Evolutionary conservation across 1,140 invertebrate species (phyloP), one percentile per base, ranked within the genome.

Genomic region (Alviniconcha marisindica): DNA sequence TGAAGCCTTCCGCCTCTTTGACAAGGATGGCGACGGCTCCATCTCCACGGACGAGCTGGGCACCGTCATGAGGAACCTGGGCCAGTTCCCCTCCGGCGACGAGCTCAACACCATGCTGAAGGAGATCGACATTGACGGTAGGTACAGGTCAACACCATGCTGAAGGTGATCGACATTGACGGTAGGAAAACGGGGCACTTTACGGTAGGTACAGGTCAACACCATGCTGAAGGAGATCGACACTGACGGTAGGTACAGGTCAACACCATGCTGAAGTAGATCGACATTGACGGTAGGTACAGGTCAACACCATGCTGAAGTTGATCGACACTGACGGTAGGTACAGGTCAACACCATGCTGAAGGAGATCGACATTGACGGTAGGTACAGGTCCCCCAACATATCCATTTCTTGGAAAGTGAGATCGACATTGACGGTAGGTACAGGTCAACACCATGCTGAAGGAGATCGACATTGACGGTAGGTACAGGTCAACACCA

Each of bases 341-440:
- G n/a, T n/a, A n/a, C n/a, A 92, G 74, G 79, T 92, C 2, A 84
- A 88, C 28, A 83, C 96, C 86, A 97, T 98, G 96, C 93, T 97
- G 31, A 95, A 96, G 88, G 97, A 97, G 92, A 96, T 97, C 24
- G 97, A 97, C 91, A 96, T 96, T 69, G 96, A 97, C 91, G 97
- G 97, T 97, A 91, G 93, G 94, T 77, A 18, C n/a, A 92, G 76
- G 80, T 92, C n/a, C n/a, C n/a, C n/a, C 7, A 85, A 88, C 31
- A 84, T n/a, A n/a, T n/a, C n/a, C n/a, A n/a, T n/a, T n/a, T 96
- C 86, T 97, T 98, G 97, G 93, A 97, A n/a, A 95, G 96, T 88
- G 97, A 98, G 92, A 96, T 97, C 24, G 97, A 98, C 91, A 96
- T 96, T 71, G 96, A 98, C 91, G 97, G 97, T 97, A 91, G 93